These are phyloP conservation scores for Molanna angustata DNA, from an alignment of 2,888 invertebrate genomes.

Conservation along the genomic window DNA sequence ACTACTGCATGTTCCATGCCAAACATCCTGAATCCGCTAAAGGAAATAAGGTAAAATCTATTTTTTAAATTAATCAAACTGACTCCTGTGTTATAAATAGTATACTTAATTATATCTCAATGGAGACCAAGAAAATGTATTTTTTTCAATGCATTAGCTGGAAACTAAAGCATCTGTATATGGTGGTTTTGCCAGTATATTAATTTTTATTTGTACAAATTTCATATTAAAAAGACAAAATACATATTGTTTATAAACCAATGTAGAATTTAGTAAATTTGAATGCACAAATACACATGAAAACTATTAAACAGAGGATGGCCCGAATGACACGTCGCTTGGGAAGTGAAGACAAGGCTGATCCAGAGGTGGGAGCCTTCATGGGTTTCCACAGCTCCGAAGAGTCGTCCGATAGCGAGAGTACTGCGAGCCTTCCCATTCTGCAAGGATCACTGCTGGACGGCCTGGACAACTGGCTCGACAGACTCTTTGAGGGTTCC, in stretches of 20 bases:
- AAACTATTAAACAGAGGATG: conserved; percentile 59
- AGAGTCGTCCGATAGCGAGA: conserved; percentile 59
- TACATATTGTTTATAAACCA: too few species aligned
- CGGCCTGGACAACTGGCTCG: conserved; percentile 94
- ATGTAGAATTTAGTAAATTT: too few species aligned
- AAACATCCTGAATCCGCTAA: conserved; percentile 82
- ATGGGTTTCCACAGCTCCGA: conserved; percentile 76
- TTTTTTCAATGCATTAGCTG: too few species aligned
- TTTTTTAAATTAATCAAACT: not conserved
- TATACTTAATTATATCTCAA: too few species aligned
- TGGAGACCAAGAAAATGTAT: too few species aligned
- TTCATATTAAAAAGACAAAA: too few species aligned
- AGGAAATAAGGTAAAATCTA: conserved; percentile 59
- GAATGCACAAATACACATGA: too few species aligned
- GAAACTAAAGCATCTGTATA: too few species aligned
- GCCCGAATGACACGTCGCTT: conserved; percentile 64
- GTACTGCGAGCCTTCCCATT: conserved; percentile 43
- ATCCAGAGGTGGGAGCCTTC: conserved; percentile 81
- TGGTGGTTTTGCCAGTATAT: too few species aligned
- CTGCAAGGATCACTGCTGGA: conserved; percentile 66
- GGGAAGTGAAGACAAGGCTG: conserved; percentile 48
- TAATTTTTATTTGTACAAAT: too few species aligned
- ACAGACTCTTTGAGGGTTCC: conserved; percentile 93
- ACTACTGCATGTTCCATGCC: conserved; percentile 98
- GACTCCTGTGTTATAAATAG: too few species aligned